Conservation (phyloP, 1,140 invertebrate species). For the Halictus rubicundus region DNA sequence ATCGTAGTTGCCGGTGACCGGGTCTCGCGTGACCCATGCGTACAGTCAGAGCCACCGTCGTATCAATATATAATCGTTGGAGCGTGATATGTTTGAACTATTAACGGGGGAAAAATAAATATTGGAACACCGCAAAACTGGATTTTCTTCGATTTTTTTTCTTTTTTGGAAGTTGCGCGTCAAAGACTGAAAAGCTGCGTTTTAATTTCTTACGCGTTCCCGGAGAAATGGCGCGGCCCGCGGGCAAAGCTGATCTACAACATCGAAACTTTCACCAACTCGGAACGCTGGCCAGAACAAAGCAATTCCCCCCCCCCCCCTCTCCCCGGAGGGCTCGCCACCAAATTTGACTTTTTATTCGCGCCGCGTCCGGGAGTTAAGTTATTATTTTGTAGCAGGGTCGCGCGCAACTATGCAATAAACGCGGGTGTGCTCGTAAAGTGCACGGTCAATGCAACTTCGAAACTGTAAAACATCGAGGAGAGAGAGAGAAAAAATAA, state of each 20-base stretch:
- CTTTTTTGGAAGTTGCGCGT: too few relatives aligned
- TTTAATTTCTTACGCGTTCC: constrained; percentile 11
- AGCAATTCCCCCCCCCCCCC: not conserved
- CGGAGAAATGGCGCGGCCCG: not conserved
- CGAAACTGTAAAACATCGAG: not conserved
- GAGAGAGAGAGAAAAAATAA: not conserved
- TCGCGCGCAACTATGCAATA: not conserved
- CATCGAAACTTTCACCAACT: not conserved
- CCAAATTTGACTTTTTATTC: constrained; percentile 19
- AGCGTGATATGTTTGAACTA: too few relatives aligned
- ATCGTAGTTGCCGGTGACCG: too few relatives aligned
- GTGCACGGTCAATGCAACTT: constrained; percentile 8
- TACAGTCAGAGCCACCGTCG: too few relatives aligned
- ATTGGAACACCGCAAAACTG: too few relatives aligned
- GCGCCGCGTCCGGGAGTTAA: not conserved
- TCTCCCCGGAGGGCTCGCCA: not conserved
- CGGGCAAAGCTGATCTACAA: constrained; percentile 15
- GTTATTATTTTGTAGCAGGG: constrained; percentile 10
- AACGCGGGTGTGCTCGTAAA: not conserved
- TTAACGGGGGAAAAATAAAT: too few relatives aligned
- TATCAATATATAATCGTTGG: too few relatives aligned
- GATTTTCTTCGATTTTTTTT: too few relatives aligned
- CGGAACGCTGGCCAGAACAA: not conserved
- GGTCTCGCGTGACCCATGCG: too few relatives aligned
- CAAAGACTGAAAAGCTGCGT: not conserved